These are phyloP conservation scores for Plutella xylostella DNA, from an alignment of 2,888 invertebrate genomes.

Conservation along the genomic window DNA sequence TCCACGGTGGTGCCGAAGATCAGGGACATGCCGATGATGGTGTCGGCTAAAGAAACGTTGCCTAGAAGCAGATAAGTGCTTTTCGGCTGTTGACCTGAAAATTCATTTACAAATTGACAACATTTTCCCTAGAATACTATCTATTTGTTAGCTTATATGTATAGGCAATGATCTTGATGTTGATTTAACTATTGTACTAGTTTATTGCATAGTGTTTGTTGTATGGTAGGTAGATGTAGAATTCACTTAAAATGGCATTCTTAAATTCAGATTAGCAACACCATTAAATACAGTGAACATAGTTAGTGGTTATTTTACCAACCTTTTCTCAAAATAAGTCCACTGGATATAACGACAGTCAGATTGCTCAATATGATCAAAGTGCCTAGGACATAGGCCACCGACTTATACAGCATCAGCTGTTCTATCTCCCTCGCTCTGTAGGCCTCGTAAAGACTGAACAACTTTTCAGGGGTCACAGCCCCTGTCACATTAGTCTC, in stretches of 20 bases:
- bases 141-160: too few relatives aligned
- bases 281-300: not conserved
- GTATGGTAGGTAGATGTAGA: too few relatives aligned
- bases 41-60: constrained; percentile 74
- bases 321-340: constrained; percentile 73
- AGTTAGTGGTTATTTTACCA: constrained; percentile 18
- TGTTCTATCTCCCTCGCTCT: constrained; percentile 43
- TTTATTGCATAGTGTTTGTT: too few relatives aligned
- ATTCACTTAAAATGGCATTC: too few relatives aligned
- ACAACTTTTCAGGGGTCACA: constrained; percentile 27
- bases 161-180: too few relatives aligned
- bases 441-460: constrained; percentile 45
- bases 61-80: constrained; percentile 75
- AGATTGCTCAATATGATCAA: constrained; percentile 71
- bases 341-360: constrained; percentile 75
- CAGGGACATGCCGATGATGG: constrained; percentile 71
- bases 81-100: constrained; percentile 71
- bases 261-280: too few relatives aligned
- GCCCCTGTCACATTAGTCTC: constrained; percentile 34
- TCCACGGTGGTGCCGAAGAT: constrained; percentile 58
- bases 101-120: too few relatives aligned
- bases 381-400: constrained; percentile 67
- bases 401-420: constrained; percentile 57
- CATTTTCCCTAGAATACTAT: too few relatives aligned
- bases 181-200: too few relatives aligned